Evolutionary conservation across 2,888 invertebrate genomes (phyloP), one percentile per base, ranked within the genome.

Genomic region (Cantharis flavilabris): DNA sequence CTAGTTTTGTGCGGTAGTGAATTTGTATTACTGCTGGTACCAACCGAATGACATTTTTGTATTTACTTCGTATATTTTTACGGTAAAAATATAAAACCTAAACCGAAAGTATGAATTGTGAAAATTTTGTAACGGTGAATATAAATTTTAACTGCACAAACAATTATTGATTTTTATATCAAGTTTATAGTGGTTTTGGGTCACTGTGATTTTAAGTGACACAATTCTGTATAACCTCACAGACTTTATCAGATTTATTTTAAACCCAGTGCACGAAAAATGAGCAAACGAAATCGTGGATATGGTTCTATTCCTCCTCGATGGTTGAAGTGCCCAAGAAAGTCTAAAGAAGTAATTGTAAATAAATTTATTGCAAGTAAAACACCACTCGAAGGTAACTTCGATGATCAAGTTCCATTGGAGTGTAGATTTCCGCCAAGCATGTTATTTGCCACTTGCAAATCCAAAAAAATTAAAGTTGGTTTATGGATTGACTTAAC

Each of bases 401-500:
- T 95, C 87, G 94, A 98, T 87, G 92, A 92, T 70, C 93, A 96
- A 90, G 95, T 99, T 79, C 94, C 97, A 2, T 93, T 94, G 80
- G 93, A 93, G 84, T 93, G 93, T 87, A 92, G 95, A 62, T 99
- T 99, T 87, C 92, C 93, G 49, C 94, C 98, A 0, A 92, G 94
- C 71, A 97, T 98, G 96, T 89, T 99, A 62, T 94, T 98, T 83
- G 91, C 91, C 67, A 93, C 93, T 71, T 91, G 96, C 86, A 95
- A 95, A 88, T 91, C 91, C 78, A 91, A 94, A 82, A 95, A 95
- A 96, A 89, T 94, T 16, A 96, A 95, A 86, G 88, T 99, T 76
- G 99, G 99, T 0, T 88, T 99, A 23, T 97, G 99, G 97, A 94
- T 99, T 79, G 99, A 99, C 88, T 90, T 99, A 80, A 99, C 99